These are phyloP conservation scores for Eira barbara DNA, from an alignment of 2,113 vertebrate species.

Conservation along the genomic window DNA sequence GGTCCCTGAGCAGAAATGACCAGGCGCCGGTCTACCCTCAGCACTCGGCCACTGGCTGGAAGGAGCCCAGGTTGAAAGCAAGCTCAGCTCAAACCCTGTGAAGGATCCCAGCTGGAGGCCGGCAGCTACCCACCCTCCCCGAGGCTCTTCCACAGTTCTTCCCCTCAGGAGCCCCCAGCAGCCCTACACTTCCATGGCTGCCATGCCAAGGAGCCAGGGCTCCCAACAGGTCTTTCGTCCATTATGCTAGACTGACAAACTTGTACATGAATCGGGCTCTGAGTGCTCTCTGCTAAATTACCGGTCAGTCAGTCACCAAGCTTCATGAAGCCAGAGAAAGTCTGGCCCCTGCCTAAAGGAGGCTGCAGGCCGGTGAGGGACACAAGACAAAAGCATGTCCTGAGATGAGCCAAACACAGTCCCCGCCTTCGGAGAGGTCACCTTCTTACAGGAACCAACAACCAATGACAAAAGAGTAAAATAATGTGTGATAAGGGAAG, in stretches of 20 bases:
- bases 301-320: background rate
- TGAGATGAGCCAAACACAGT: background rate
- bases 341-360: background rate
- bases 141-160: background rate
- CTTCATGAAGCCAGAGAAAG: background rate
- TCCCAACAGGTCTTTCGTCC: background rate
- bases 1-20: background rate
- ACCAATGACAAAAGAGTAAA: background rate
- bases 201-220: background rate
- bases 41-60: background rate
- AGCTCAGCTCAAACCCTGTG: background rate
- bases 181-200: background rate
- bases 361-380: background rate
- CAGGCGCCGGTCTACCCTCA: rapidly evolving
- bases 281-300: background rate
- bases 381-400: background rate
- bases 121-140: background rate
- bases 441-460: background rate
- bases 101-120: background rate
- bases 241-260: background rate
- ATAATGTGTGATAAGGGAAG: background rate
- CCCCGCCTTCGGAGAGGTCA: background rate
- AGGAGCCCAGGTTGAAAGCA: background rate
- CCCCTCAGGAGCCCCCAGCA: background rate
- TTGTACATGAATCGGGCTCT: background rate